Conservation (phyloP, 2,888 invertebrate species). For the Minunthozetes semirufus region DNA sequence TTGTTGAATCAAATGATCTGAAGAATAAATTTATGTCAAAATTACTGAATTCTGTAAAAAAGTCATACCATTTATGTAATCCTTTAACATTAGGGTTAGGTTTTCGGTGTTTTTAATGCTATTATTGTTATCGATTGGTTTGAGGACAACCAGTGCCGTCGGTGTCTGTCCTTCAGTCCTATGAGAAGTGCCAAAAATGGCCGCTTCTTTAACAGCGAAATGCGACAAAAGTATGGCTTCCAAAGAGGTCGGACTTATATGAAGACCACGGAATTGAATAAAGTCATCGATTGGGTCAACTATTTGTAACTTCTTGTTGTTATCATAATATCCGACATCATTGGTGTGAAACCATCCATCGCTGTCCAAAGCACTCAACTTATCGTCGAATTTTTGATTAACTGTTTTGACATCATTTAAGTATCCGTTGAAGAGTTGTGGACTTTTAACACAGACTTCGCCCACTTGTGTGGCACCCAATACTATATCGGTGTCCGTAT, state of each 20-base stretch:
- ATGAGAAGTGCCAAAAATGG: background rate
- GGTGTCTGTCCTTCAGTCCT: background rate
- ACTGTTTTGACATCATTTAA: background rate
- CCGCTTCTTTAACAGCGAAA: background rate
- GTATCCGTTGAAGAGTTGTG: background rate
- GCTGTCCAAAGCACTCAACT: background rate
- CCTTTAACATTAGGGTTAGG: background rate
- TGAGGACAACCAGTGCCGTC: background rate
- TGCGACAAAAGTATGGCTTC: conserved; percentile 13
- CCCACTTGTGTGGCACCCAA: background rate
- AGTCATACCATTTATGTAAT: conserved; percentile 4
- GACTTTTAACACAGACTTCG: conserved; percentile 1
- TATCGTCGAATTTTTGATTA: background rate
- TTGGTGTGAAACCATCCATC: background rate
- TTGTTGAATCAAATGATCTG: background rate
- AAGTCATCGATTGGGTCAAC: background rate
- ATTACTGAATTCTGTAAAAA: background rate
- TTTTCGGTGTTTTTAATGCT: background rate
- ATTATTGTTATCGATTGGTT: background rate
- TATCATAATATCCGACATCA: background rate
- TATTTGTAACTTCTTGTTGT: background rate
- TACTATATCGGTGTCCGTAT: background rate
- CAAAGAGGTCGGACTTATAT: background rate
- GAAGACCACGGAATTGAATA: background rate
- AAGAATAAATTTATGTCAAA: background rate